Base-by-base conservation (phyloP, 2,888 invertebrate species). In the Gymnoscelis rufifasciata region DNA sequence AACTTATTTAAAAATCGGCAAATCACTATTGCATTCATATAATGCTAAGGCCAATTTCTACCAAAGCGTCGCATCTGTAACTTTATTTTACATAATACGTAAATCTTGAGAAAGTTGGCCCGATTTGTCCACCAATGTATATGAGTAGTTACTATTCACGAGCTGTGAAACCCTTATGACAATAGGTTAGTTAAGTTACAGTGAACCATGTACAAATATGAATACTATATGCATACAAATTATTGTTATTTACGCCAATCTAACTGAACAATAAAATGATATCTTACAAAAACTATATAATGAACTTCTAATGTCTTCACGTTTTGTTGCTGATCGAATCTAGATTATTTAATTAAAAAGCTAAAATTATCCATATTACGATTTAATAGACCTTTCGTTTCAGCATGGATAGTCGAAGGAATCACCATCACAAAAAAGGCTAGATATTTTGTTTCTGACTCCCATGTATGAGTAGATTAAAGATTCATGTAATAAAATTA, bases 141-240 rank as follows among this genome's bases (percentile, higher is more conserved):
- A 44, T 23, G 26, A 7, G 38, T 33, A 38, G 14, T 33, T 12
- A 11, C 13, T 38, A 56, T 63, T 59, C 66, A 61, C 59, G 59
- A 51, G 64, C 68, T 68, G 70, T 67, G 68, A 66, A 62, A 54
- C 63, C 29, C 7, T 29, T 23, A 62, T 70, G 76, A 74, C 77
- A 79, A 78, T 80, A 78, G 77, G 56, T 57, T 78, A 73, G 65
- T 62, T 63, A 58, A 36, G 56, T 67, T 70, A 72, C 62, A 66
- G 60, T 7, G 65, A 70, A 67, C 62, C 63, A 64, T 74, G 79
- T 80, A 82, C 78, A 78, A 78, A 68, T 26, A 60, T 57, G 55
- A 66, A 14, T 26, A 26, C 26, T 6, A 7, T 7, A 6, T 26
- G 26, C 7, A 26, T 19, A 7, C 15, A 35, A 19, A 35, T 35